These are phyloP conservation scores for Hesperia comma DNA, from an alignment of 2,888 invertebrate species.

Conservation along the genomic window DNA sequence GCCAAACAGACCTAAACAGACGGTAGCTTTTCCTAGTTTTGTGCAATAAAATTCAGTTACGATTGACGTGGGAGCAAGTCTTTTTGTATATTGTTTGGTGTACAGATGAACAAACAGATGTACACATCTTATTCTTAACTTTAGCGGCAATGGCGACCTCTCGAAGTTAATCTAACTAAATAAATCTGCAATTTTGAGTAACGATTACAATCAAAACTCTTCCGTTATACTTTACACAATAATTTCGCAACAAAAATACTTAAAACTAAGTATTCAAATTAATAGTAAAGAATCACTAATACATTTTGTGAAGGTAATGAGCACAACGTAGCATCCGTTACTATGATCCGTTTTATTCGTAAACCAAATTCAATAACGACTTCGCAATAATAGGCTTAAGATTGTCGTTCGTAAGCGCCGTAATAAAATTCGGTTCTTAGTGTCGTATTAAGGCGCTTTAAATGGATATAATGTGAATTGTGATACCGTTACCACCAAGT, in stretches of 20 bases:
- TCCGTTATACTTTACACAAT: conserved; percentile 17
- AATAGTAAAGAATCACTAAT: background rate
- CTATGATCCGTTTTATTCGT: conserved; percentile 2
- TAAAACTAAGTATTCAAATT: background rate
- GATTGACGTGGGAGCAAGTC: conserved; percentile 15
- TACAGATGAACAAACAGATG: too few relatives aligned
- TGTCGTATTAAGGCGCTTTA: conserved; percentile 22
- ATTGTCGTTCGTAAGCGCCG: conserved; percentile 1
- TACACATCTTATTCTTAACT: too few relatives aligned
- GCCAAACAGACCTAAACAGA: conserved; percentile 56
- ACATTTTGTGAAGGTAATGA: conserved; percentile 2
- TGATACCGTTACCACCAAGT: conserved; percentile 24
- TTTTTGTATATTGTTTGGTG: too few relatives aligned
- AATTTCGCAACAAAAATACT: conserved; percentile 14
- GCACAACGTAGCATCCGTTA: background rate
- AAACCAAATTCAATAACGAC: conserved; percentile 4
- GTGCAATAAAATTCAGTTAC: conserved; percentile 28
- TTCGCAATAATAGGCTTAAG: conserved; percentile 12
- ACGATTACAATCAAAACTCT: background rate
- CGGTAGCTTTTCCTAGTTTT: conserved; percentile 36
- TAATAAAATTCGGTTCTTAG: conserved; percentile 21
- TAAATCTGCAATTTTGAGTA: too few relatives aligned
- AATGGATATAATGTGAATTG: conserved; percentile 16
- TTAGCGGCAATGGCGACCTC: too few relatives aligned
- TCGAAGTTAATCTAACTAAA: too few relatives aligned